These are phyloP conservation scores for Sciurus carolinensis DNA, from an alignment of 2,797 vertebrate genomes.

Conservation along the genomic window DNA sequence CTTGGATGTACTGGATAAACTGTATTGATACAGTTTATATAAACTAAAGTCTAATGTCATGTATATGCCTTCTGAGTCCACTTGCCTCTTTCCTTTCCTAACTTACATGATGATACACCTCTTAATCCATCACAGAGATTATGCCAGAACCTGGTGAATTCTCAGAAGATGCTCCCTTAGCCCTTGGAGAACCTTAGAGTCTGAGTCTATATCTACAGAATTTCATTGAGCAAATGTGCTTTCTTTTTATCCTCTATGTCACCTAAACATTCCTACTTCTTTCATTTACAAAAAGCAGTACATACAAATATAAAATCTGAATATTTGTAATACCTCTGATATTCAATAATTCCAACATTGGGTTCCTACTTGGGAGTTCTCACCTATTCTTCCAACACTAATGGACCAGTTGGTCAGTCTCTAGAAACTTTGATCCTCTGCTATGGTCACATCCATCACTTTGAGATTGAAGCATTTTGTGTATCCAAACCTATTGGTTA, in stretches of 20 bases:
- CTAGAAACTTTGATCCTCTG: neutral
- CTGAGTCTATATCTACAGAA: neutral
- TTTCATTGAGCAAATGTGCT: neutral
- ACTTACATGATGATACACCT: neutral
- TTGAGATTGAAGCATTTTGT: neutral
- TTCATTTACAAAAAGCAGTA: conserved; percentile 2
- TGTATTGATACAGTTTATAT: neutral
- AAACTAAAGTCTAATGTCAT: neutral
- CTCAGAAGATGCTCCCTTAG: neutral
- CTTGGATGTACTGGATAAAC: neutral
- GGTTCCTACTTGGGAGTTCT: neutral
- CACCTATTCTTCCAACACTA: neutral
- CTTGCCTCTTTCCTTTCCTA: neutral
- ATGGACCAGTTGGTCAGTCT: neutral
- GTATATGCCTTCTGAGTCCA: neutral
- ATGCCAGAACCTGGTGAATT: neutral
- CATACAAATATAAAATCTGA: neutral
- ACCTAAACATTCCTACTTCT: neutral
- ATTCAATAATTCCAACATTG: neutral
- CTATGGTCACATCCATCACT: neutral
- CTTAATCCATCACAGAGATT: neutral
- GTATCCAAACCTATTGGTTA: neutral
- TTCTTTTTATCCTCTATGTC: neutral
- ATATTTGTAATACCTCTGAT: neutral
- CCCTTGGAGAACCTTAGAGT: neutral